These are phyloP conservation scores for Macrotus californicus DNA, from an alignment of 2,113 vertebrate genomes.

Conservation along the genomic window DNA sequence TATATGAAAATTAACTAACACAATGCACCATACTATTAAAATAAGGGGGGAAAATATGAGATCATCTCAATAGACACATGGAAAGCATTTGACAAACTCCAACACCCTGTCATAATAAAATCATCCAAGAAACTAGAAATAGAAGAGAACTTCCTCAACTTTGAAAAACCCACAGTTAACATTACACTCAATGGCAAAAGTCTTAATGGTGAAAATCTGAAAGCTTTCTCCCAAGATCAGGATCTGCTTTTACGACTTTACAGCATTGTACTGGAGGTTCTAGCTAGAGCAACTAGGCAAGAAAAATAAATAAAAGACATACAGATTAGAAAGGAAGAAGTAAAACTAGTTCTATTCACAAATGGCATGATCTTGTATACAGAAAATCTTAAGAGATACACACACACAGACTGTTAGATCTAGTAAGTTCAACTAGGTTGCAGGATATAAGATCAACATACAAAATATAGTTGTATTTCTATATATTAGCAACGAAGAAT, in stretches of 20 bases:
- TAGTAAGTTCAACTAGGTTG: background rate
- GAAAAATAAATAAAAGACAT: background rate
- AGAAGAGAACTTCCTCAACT: background rate
- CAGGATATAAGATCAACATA: background rate
- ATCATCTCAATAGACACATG: background rate
- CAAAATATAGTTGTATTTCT: background rate
- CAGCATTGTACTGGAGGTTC: background rate
- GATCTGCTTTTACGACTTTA: background rate
- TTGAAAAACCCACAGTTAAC: background rate
- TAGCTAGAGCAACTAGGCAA: background rate
- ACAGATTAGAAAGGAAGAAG: too few relatives aligned
- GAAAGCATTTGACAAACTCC: background rate
- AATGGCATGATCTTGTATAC: background rate
- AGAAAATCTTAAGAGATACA: background rate
- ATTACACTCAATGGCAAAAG: background rate
- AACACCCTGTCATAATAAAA: background rate
- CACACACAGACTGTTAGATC: background rate
- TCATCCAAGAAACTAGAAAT: background rate
- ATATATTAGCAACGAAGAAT: background rate
- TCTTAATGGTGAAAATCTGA: background rate
- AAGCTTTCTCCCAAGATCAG: background rate
- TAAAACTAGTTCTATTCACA: too few relatives aligned
- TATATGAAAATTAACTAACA: too few relatives aligned
- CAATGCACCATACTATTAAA: background rate
- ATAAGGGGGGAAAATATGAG: background rate